Conservation (phyloP, 1,140 invertebrate genomes). For the Lepeophtheirus salmonis region DNA sequence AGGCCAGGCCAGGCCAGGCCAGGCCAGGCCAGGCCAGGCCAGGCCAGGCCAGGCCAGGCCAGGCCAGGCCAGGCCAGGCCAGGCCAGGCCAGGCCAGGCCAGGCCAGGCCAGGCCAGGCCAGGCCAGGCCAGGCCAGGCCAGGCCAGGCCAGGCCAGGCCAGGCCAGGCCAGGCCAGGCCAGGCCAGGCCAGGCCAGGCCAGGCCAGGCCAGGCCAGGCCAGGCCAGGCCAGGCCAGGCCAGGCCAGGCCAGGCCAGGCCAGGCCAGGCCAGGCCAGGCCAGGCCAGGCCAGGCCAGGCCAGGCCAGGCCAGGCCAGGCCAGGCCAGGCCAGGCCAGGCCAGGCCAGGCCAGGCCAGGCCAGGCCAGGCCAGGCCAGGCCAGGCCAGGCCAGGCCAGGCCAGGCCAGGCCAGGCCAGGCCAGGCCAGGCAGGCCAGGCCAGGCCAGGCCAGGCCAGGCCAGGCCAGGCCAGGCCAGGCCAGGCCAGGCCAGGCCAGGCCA, state of each 20-base stretch:
- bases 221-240: constrained; percentile 20
- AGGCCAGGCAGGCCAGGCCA: too few relatives aligned
- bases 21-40: constrained; percentile 22
- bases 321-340: constrained; percentile 23
- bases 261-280: constrained; percentile 12
- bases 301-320: constrained; percentile 20
- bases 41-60: constrained; percentile 22
- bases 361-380: constrained; percentile 20
- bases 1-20: constrained; percentile 23
- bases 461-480: constrained; percentile 20
- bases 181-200: constrained; percentile 20
- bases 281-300: constrained; percentile 21
- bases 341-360: constrained; percentile 19
- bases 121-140: constrained; percentile 21
- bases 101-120: constrained; percentile 22
- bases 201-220: constrained; percentile 22
- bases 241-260: constrained; percentile 19
- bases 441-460: constrained; percentile 22
- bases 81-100: constrained; percentile 23
- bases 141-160: constrained; percentile 21
- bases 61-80: constrained; percentile 21
- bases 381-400: constrained; percentile 20
- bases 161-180: constrained; percentile 23
- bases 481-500: constrained; percentile 21
- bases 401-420: constrained; percentile 20